Evolutionary conservation across 2,797 vertebrate genomes (phyloP), one percentile per base, ranked within the genome.

Genomic region (Acanthornis magna): DNA sequence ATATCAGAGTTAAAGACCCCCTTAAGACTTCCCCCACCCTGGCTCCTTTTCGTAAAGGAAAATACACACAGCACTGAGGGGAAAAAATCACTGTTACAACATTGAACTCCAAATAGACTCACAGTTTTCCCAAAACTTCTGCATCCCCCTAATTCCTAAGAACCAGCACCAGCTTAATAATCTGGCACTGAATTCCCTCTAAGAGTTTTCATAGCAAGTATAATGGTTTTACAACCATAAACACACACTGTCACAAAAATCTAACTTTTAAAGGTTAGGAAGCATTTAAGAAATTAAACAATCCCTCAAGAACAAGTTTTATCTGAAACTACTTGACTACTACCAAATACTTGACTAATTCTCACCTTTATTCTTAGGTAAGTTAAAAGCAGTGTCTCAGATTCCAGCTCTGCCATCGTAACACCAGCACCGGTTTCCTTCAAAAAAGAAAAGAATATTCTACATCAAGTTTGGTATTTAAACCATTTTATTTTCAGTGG

Each of bases 301-400:
- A 53, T 17, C 42, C 15, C 34, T 67, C 50, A 26, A 3, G 7
- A 83, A 11, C 16, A 60, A 17, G 9, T 47, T 79, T 19, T 50
- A 16, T 7, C 36, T 61, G 38, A 84, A 79, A 88, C 13, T 53
- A 19, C 29, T 53, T 18, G 29, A 53, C 51, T 53, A 29, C 27
- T 17, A 66, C 6, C 47, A 53, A 89, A 62, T 13, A 50, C 6
- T 70, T 36, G 29, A 79, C 8, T 36, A 68, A 38, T 7, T 43
- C 95, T 97, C 70, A 99, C 99, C 98, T 98, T 98, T 30, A 98
- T 48, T 10, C 98, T 98, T 53, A 99, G 94, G 81, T 98, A 98
- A 16, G 98, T 97, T 92, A 99, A 93, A 60, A 99, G 91, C 21
- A 99, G 96, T 0, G 98, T 98, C 82, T 98, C 98, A 85, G 98